Percentiles rank a stretch among this genome's conserved stretches.
These are phyloP conservation scores for Smittia aterrima DNA, from an alignment of 2,888 invertebrate genomes.

Conservation along the genomic window DNA sequence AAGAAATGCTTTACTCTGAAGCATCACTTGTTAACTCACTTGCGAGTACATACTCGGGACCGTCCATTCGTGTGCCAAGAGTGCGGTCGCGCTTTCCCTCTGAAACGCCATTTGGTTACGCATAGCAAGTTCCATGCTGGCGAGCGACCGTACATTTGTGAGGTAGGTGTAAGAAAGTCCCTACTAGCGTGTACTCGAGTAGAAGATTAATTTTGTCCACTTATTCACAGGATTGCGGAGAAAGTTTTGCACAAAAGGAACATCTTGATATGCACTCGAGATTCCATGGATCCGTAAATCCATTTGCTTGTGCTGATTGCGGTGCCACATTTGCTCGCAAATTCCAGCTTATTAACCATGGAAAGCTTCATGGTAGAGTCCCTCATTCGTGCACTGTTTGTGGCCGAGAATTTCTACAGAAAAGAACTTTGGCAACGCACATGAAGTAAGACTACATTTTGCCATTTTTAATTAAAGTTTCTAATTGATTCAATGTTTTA, in stretches of 20 bases:
- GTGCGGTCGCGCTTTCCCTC: conserved; percentile 77
- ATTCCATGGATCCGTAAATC: conserved; percentile 94
- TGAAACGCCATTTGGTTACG: conserved; percentile 78
- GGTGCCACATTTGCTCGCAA: conserved; percentile 80
- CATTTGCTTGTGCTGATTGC: conserved; percentile 91
- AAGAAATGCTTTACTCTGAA: conserved; percentile 84
- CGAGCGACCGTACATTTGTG: conserved; percentile 80
- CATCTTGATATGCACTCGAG: conserved; percentile 64
- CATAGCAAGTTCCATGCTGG: conserved; percentile 85
- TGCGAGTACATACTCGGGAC: conserved; percentile 75
- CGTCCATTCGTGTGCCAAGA: conserved; percentile 79
- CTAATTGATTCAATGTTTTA: conserved; percentile 45
- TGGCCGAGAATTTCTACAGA: conserved; percentile 82
- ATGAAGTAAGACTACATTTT: conserved; percentile 60
- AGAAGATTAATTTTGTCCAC: neutral
- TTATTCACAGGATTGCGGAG: conserved; percentile 80
- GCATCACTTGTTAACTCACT: conserved; percentile 78
- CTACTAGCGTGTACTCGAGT: neutral
- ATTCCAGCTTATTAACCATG: conserved; percentile 83
- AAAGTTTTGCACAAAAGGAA: conserved; percentile 88
- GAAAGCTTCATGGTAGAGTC: conserved; percentile 74
- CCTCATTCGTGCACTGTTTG: conserved; percentile 80
- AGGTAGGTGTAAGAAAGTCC: neutral
- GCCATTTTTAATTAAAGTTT: neutral
- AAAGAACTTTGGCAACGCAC: conserved; percentile 76